Evolutionary conservation across 35 echinoderm and acorn worm species (phyloP).

Genomic region (Ophiothrix spiculata): DNA sequence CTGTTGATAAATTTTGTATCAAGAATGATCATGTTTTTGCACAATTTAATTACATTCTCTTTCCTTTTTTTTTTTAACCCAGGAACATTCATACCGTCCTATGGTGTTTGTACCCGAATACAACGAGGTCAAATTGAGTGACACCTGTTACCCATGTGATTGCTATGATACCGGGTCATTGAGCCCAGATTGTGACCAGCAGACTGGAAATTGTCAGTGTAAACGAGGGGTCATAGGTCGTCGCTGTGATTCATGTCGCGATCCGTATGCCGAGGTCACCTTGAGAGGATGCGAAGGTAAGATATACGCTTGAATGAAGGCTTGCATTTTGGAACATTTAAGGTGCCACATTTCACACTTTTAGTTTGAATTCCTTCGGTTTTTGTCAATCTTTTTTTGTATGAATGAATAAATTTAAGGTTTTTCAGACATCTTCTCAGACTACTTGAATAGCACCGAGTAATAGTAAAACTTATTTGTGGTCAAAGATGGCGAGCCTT

Average conservation of each 20-base stretch:
- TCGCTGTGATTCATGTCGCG: conserved; percentile 81
- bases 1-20: too few relatives aligned
- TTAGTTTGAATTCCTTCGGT: too few relatives aligned
- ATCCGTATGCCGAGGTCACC: conserved; percentile 89
- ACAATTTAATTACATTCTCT: too few relatives aligned
- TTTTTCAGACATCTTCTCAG: too few relatives aligned
- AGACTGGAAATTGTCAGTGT: conserved; percentile 81
- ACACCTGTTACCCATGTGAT: conserved; percentile 79
- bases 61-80: neutral
- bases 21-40: too few relatives aligned
- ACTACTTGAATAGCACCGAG: too few relatives aligned
- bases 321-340: too few relatives aligned
- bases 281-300: conserved; percentile 89
- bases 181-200: conserved; percentile 60
- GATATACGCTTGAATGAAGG: neutral
- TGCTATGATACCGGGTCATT: conserved; percentile 83
- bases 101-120: neutral
- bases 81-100: conserved; percentile 83
- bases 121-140: conserved; percentile 35
- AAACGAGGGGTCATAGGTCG: conserved; percentile 83
- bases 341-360: too few relatives aligned
- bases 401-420: too few relatives aligned
- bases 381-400: too few relatives aligned
- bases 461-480: too few relatives aligned
- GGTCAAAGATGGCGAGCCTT: too few relatives aligned